Evolutionary conservation across 2,113 vertebrate species (phyloP).

Genomic region (Rostratula benghalensis): DNA sequence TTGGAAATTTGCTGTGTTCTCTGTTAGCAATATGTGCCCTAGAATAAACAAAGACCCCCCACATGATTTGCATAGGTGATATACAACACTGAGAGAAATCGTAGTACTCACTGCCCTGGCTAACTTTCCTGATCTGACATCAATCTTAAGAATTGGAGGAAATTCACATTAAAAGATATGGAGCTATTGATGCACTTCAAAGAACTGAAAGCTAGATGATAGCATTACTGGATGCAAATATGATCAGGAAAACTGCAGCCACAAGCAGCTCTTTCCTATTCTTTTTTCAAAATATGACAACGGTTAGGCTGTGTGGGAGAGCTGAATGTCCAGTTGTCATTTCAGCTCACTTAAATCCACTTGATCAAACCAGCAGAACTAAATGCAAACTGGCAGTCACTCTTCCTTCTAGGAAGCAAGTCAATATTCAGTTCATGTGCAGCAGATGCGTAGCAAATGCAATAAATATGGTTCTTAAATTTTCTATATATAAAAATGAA

Average conservation of each 20-base stretch:
- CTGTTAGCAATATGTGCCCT: not conserved
- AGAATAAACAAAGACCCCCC: not conserved
- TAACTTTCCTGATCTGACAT: not conserved
- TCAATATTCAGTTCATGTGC: not conserved
- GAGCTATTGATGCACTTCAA: conserved; percentile 11
- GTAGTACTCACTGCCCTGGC: not conserved
- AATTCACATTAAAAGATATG: not conserved
- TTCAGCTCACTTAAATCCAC: conserved; percentile 37
- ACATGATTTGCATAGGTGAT: not conserved
- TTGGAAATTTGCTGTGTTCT: not conserved
- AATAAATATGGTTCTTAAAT: conserved; percentile 48
- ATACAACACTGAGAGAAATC: not conserved
- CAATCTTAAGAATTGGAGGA: not conserved
- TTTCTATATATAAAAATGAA: not conserved
- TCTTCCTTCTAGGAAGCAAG: conserved; percentile 49
- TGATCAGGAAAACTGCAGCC: not conserved
- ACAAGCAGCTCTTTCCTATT: not conserved
- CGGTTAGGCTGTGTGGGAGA: not conserved
- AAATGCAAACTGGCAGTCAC: conserved; percentile 47
- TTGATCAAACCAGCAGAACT: conserved; percentile 13
- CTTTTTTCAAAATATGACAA: not conserved
- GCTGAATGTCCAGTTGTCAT: conserved; percentile 34
- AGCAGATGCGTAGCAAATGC: conserved; percentile 16
- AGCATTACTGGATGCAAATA: not conserved
- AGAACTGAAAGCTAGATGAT: not conserved